phyloP scores from a whole-genome alignment of 2,113 vertebrate genomes.

The Barbus barbus region DNA sequence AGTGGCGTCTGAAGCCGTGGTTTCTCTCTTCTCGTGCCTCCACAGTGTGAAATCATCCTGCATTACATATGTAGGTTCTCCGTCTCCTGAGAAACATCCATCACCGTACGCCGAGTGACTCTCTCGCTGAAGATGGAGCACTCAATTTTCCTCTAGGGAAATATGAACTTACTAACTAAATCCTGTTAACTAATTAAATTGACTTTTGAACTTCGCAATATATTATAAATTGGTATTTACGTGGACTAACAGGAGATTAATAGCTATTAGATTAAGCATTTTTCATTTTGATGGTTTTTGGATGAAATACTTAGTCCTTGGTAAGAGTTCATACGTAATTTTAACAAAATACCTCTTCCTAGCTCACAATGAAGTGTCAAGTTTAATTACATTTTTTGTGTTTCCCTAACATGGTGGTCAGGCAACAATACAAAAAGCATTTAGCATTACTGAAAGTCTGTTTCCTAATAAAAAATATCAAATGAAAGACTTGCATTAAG shows the following conservation, averaged over 20 bases:
- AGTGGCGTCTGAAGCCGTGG: neutral
- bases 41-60: neutral
- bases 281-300: neutral
- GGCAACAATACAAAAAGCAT: neutral
- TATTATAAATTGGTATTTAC: neutral
- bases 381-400: neutral
- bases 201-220: neutral
- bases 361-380: neutral
- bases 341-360: neutral
- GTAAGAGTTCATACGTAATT: neutral
- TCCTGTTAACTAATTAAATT: neutral
- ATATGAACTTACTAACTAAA: neutral
- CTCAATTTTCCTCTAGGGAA: neutral
- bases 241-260: neutral
- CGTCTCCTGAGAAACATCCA: neutral
- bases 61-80: neutral
- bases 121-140: neutral
- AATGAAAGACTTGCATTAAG: neutral
- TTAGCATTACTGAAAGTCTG: neutral
- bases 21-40: neutral
- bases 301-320: neutral
- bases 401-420: neutral
- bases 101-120: neutral
- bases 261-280: neutral
- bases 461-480: neutral